Percentiles rank a stretch among this genome's conserved stretches.
These are phyloP conservation scores for Vireo griseus DNA, from an alignment of 2,797 vertebrate species.

Conservation along the genomic window DNA sequence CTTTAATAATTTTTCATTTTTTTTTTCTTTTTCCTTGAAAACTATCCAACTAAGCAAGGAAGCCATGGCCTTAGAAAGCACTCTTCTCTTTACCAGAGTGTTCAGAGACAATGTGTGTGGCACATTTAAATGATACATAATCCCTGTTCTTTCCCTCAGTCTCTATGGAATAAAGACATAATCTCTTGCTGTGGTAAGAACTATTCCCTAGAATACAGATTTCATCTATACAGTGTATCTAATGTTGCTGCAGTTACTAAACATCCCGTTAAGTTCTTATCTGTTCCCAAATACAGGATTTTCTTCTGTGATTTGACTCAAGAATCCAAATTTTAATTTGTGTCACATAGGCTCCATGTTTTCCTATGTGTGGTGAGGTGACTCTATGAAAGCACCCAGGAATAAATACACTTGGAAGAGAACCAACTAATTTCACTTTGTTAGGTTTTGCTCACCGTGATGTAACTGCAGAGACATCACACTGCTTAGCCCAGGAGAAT, in stretches of 20 bases:
- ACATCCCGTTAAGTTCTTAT: neutral
- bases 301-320: neutral
- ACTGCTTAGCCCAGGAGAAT: neutral
- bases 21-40: neutral
- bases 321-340: neutral
- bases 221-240: neutral
- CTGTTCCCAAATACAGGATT: neutral
- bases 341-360: neutral
- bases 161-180: slow-evolving; percentile 16
- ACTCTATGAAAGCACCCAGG: neutral
- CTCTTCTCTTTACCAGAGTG: slow-evolving; percentile 21
- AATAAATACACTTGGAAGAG: neutral
- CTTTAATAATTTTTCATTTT: slow-evolving; percentile 27
- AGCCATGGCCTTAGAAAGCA: neutral
- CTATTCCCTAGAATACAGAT: slow-evolving; percentile 11
- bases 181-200: slow-evolving; percentile 32
- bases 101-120: slow-evolving; percentile 45
- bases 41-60: slow-evolving; percentile 15
- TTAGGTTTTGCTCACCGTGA: neutral
- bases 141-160: neutral
- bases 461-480: neutral
- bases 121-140: slow-evolving; percentile 37
- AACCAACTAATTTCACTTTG: neutral
- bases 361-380: neutral
- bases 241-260: neutral